phyloP scores from a whole-genome alignment of 2,888 invertebrate genomes.

The Phalera bucephala region DNA sequence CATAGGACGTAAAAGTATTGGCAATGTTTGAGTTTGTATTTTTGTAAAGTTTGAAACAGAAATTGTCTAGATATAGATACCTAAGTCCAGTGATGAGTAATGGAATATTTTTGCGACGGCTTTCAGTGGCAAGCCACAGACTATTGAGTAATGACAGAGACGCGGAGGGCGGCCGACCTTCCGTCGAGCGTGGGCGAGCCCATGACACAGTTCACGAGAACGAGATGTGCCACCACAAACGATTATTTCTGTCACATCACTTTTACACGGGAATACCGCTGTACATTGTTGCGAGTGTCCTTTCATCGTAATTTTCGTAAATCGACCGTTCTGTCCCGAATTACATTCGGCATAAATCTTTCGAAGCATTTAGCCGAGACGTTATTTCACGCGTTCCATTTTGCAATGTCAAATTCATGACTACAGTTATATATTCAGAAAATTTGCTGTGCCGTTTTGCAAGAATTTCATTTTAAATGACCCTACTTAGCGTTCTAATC shows the following conservation, averaged over 20 bases:
- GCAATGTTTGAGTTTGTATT: constrained; percentile 3
- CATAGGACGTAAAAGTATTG: constrained; percentile 4
- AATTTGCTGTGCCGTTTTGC: constrained; percentile 1
- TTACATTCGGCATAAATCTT: background rate
- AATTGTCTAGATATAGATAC: too few relatives aligned
- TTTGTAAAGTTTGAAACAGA: too few relatives aligned
- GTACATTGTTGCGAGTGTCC: constrained; percentile 9
- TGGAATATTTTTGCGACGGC: constrained; percentile 31
- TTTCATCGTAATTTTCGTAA: constrained; percentile 6
- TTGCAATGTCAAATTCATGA: background rate
- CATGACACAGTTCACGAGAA: constrained; percentile 77
- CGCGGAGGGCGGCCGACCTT: constrained; percentile 70
- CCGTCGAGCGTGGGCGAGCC: constrained; percentile 73
- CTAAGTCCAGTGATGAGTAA: constrained; percentile 21
- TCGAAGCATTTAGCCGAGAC: background rate
- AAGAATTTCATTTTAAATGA: background rate
- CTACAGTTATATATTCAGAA: constrained; percentile 6
- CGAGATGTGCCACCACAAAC: constrained; percentile 58
- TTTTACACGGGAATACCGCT: constrained; percentile 44
- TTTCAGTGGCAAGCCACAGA: constrained; percentile 42
- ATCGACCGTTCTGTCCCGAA: constrained; percentile 1
- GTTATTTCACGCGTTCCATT: background rate
- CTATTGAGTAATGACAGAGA: constrained; percentile 55
- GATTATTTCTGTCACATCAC: constrained; percentile 71
- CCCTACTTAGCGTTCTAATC: constrained; percentile 10